phyloP scores from a whole-genome alignment of 2,888 invertebrate genomes.

The Acleris holmiana region DNA sequence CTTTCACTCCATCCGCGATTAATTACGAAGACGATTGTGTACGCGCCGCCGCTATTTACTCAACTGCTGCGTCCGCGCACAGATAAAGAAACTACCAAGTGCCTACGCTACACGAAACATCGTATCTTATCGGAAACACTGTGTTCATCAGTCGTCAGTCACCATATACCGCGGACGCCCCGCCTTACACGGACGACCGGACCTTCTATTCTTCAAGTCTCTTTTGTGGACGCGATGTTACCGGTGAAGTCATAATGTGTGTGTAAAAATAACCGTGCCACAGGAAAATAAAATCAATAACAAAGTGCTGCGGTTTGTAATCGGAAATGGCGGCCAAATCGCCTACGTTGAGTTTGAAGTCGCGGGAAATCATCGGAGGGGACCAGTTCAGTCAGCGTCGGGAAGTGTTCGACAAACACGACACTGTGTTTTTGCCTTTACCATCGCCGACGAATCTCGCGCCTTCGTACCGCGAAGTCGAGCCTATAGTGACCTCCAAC shows the following conservation, averaged over 20 bases:
- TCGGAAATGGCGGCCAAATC: constrained; percentile 81
- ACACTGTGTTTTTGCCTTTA: constrained; percentile 77
- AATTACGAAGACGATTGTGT: constrained; percentile 77
- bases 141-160: constrained; percentile 81
- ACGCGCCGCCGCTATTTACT: constrained; percentile 75
- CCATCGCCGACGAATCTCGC: constrained; percentile 61
- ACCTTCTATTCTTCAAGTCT: constrained; percentile 77
- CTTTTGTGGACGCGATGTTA: constrained; percentile 75
- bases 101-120: constrained; percentile 60
- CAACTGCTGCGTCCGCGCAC: constrained; percentile 79
- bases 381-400: constrained; percentile 81
- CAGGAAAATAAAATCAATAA: constrained; percentile 82
- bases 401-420: constrained; percentile 80
- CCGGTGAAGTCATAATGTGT: constrained; percentile 82
- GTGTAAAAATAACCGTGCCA: constrained; percentile 78
- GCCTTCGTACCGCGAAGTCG: constrained; percentile 63
- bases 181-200: constrained; percentile 78
- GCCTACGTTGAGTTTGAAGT: constrained; percentile 77
- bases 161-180: constrained; percentile 78
- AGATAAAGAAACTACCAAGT: constrained; percentile 80
- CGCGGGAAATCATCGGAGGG: constrained; percentile 78
- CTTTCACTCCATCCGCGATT: constrained; percentile 79
- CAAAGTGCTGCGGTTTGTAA: constrained; percentile 82
- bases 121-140: constrained; percentile 79
- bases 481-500: constrained; percentile 74